Percentiles rank a stretch among this genome's conserved stretches.
Conservation (phyloP, 1,140 invertebrate genomes). For the Thrips palmi region DNA sequence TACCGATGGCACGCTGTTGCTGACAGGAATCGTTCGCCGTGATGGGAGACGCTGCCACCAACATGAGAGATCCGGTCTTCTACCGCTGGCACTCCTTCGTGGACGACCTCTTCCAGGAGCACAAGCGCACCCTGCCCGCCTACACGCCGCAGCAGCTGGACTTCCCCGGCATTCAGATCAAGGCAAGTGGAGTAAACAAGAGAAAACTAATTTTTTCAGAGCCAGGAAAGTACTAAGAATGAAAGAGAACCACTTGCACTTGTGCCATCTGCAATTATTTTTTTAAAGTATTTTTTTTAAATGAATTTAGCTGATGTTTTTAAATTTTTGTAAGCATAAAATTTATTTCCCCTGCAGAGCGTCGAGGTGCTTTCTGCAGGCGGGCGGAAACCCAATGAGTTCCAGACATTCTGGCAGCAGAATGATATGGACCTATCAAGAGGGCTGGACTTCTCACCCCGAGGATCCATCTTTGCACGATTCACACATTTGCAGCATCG, state of each 20-base stretch:
- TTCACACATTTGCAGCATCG: constrained; percentile 25
- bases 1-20: too few relatives aligned
- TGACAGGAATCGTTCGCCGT: constrained; percentile 39
- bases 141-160: constrained; percentile 36
- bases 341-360: not conserved
- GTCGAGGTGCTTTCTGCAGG: not conserved
- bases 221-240: too few relatives aligned
- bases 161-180: too few relatives aligned
- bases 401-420: constrained; percentile 27
- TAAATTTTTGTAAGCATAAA: not conserved
- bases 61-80: constrained; percentile 69
- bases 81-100: constrained; percentile 69
- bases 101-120: constrained; percentile 58
- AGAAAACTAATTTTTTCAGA: too few relatives aligned
- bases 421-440: constrained; percentile 25
- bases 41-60: constrained; percentile 51
- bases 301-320: constrained; percentile 3
- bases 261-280: too few relatives aligned
- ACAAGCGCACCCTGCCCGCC: constrained; percentile 45
- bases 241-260: too few relatives aligned
- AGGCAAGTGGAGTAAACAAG: too few relatives aligned
- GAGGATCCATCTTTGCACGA: constrained; percentile 22
- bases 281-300: not conserved
- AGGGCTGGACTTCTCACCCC: constrained; percentile 25
- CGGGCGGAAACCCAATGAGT: constrained; percentile 17